Evolutionary conservation across 2,888 invertebrate species (phyloP).

Genomic region (Cactoblastis cactorum): DNA sequence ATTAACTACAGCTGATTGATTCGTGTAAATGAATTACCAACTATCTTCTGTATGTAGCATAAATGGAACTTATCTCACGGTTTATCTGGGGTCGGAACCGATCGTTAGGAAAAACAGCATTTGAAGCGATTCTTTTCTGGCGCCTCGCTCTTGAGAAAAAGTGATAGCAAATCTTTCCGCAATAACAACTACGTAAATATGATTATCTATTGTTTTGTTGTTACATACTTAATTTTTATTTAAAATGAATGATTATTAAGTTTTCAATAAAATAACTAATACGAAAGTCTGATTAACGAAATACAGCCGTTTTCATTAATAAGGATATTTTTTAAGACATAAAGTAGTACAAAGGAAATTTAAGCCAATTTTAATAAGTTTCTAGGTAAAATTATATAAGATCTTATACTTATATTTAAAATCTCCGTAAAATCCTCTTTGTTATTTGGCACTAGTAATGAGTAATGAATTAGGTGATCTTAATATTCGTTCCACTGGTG

Average conservation of each 20-base stretch:
- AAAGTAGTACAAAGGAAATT: too few relatives aligned
- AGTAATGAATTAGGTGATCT: background rate
- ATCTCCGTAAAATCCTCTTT: too few relatives aligned
- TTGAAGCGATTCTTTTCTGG: slow-evolving; percentile 38
- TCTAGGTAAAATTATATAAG: too few relatives aligned
- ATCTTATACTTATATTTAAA: too few relatives aligned
- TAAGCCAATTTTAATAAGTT: too few relatives aligned
- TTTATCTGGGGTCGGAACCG: slow-evolving; percentile 69
- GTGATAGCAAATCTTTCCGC: background rate
- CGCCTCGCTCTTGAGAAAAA: slow-evolving; percentile 36
- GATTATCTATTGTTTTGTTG: background rate
- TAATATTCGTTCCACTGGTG: background rate
- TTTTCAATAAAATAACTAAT: background rate
- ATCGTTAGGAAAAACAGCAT: slow-evolving; percentile 57
- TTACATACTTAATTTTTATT: background rate
- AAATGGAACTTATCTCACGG: slow-evolving; percentile 49
- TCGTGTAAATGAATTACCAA: slow-evolving; percentile 42
- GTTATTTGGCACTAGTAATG: background rate
- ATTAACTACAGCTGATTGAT: slow-evolving; percentile 34
- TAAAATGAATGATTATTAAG: background rate
- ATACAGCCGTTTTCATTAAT: too few relatives aligned
- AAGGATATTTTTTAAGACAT: too few relatives aligned
- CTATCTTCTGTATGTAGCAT: slow-evolving; percentile 48
- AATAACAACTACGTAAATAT: background rate
- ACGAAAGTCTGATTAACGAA: too few relatives aligned